These are phyloP conservation scores for Mugil cephalus DNA, from an alignment of 2,113 vertebrate species.

Conservation along the genomic window DNA sequence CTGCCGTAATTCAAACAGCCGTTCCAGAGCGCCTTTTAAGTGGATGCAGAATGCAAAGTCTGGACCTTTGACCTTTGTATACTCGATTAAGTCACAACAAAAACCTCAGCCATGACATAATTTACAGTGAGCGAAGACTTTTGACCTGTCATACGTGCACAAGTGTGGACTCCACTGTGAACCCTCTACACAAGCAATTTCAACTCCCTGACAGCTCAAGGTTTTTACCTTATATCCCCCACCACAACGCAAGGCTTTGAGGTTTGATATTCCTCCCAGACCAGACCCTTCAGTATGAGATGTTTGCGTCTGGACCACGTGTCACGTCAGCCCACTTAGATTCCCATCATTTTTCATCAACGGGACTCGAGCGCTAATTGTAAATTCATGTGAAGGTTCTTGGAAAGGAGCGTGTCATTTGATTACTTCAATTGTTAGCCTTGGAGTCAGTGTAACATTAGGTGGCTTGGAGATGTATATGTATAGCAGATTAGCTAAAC, in stretches of 20 bases:
- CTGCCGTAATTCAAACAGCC: slow-evolving; percentile 48
- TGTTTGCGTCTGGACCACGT: neutral
- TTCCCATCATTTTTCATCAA: neutral
- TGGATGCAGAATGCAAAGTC: slow-evolving; percentile 47
- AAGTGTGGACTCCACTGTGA: slow-evolving; percentile 4
- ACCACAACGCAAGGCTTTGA: neutral
- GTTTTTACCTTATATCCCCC: slow-evolving; percentile 21
- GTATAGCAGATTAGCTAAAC: slow-evolving; percentile 1
- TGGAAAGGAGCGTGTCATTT: neutral
- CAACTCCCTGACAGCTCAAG: slow-evolving; percentile 25
- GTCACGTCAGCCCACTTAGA: neutral
- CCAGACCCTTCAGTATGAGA: neutral
- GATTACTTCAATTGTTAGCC: neutral
- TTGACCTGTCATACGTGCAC: slow-evolving; percentile 46
- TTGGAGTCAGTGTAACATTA: neutral
- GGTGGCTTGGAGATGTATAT: neutral
- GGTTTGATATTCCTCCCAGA: neutral
- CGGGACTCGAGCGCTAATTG: neutral
- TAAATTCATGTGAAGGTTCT: neutral
- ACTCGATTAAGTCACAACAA: slow-evolving; percentile 45
- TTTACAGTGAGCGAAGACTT: slow-evolving; percentile 37
- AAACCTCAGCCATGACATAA: slow-evolving; percentile 35
- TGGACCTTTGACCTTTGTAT: slow-evolving; percentile 58
- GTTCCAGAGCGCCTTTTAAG: slow-evolving; percentile 40
- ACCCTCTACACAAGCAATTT: slow-evolving; percentile 30